Evolutionary conservation across 2,113 vertebrate genomes (phyloP).

Genomic region (Hemiscyllium ocellatum): DNA sequence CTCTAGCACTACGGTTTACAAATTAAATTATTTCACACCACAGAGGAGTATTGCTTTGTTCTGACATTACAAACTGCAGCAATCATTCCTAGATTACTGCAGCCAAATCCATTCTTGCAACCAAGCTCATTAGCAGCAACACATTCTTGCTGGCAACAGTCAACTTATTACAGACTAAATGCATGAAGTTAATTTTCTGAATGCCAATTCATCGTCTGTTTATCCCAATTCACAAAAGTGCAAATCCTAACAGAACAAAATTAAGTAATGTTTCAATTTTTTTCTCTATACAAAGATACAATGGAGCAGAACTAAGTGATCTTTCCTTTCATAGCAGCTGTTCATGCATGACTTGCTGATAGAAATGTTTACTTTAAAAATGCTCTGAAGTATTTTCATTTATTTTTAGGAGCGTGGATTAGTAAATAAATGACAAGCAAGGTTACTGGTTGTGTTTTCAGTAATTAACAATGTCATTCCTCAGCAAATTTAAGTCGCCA

Average conservation of each 20-base stretch:
- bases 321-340: background rate
- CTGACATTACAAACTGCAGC: background rate
- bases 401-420: background rate
- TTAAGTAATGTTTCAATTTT: background rate
- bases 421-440: background rate
- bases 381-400: background rate
- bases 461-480: background rate
- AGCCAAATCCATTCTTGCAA: background rate
- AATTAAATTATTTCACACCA: background rate
- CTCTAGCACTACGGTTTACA: background rate
- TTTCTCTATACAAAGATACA: background rate
- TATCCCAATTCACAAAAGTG: background rate
- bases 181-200: background rate
- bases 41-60: background rate
- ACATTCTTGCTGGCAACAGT: background rate
- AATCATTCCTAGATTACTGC: background rate
- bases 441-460: background rate
- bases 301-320: background rate
- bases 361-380: constrained; percentile 6
- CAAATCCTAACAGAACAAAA: background rate
- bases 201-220: background rate
- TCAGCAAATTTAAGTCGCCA: background rate
- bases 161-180: background rate
- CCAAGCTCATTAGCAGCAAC: background rate
- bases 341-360: background rate